These are phyloP conservation scores for Calephelis virginiensis DNA, from an alignment of 1,140 invertebrate genomes.

Conservation along the genomic window DNA sequence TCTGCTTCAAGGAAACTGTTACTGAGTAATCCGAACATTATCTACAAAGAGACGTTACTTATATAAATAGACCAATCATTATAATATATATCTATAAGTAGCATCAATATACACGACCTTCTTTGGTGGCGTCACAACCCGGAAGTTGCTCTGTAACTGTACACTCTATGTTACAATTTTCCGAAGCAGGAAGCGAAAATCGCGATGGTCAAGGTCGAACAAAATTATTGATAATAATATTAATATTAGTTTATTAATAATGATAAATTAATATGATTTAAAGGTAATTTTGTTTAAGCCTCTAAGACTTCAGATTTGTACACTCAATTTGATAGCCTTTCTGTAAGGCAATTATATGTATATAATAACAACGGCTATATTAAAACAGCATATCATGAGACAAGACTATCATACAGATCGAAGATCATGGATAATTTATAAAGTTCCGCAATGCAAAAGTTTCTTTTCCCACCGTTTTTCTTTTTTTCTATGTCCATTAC, in stretches of 20 bases:
- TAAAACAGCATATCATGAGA: too few species aligned
- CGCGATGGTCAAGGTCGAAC: constrained; percentile 54
- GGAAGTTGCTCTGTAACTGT: constrained; percentile 63
- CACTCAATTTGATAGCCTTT: too few species aligned
- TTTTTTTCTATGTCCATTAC: too few species aligned
- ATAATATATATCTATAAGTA: constrained; percentile 29
- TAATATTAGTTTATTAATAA: background rate
- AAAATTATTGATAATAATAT: constrained; percentile 44
- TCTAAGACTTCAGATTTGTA: too few species aligned
- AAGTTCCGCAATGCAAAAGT: too few species aligned
- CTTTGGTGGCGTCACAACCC: constrained; percentile 57
- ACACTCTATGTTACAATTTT: constrained; percentile 68
- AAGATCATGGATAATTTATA: too few species aligned
- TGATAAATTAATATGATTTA: too few species aligned
- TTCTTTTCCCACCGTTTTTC: too few species aligned
- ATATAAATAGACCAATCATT: constrained; percentile 14
- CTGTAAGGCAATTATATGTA: too few species aligned
- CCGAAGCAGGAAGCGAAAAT: constrained; percentile 67
- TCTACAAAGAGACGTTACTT: constrained; percentile 6
- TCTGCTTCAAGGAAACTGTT: background rate
- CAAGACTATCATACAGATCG: too few species aligned
- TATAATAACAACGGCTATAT: too few species aligned
- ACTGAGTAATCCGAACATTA: background rate
- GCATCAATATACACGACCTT: constrained; percentile 59
- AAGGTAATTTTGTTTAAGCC: too few species aligned